Base-by-base conservation (phyloP, 2,888 invertebrate genomes). In the Hypselothyrea guttata region DNA sequence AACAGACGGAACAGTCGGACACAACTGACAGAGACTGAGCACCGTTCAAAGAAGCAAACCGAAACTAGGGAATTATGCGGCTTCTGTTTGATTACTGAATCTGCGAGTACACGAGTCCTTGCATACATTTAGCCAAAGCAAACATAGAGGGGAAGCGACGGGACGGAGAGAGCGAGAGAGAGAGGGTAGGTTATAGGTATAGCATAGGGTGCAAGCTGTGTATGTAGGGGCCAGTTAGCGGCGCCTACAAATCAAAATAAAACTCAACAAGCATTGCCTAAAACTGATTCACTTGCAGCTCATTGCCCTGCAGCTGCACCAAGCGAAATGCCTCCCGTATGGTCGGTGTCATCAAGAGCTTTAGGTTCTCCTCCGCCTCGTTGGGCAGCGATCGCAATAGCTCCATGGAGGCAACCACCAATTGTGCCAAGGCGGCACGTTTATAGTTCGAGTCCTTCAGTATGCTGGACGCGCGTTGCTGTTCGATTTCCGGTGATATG, bases 361-460 rank as follows among this genome's bases (percentile, higher is more conserved):
- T 88, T 0, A 90, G 67, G 74, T 90, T 90, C 71, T 92, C 92
- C 82, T 92, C 92, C 41, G 92, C 91, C 61, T 93, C 92, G 40
- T 91, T 90, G 35, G 94, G 91, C 79, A 95, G 91, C 4, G 93
- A 92, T 16, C 93, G 90, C 8, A 93, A 91, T 73, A 97, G 91
- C 86, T 97, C 96, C 87, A 98, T 93, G 68, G 96, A 94, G 15
- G 96, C 95, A 87, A 95, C 94, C 75, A 98, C 92, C 76, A 96
- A 94, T 89, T 97, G 96, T 22, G 96, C 94, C 91, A 96, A 94
- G 13, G 97, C 95, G 53, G 93, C 93, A 62, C 95, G 92, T 86
- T 95, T 95, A 12, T 96, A 96, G 85, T 97, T 97, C 49, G 94
- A 94, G 88, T 98, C 97, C 92, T 95, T 97, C 68, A 94, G 93